Base-by-base conservation (phyloP, 2,797 vertebrate genomes). In the Sebastiscus tertius region DNA sequence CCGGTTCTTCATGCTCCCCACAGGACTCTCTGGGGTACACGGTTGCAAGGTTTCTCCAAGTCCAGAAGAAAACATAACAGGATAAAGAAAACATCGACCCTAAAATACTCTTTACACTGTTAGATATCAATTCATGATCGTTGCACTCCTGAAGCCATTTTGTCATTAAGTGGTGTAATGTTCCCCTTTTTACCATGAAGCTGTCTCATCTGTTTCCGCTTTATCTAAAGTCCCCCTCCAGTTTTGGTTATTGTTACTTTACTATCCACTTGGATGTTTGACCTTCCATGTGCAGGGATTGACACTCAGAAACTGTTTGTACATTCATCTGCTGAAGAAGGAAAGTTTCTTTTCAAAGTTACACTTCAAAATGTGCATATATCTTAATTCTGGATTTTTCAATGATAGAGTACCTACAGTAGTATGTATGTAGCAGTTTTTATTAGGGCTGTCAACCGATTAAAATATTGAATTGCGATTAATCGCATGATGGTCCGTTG, bases 101-200 rank as follows among this genome's bases (percentile, higher is more conserved):
- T 59, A 10, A 71, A 31, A 46, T 8, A n/a, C 26, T 46, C 10
- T 16, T 36, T 14, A 63, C 13, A 71, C 36, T 33, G 8, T 65
- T 24, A n/a, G 10, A 52, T 54, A 34, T 34, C 49, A 33, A 14
- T 33, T 22, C 20, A 16, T 42, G n/a, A 60, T 73, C 22, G 29
- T 4, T 59, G 34, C 8, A 62, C 46, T 67, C 26, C 60, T 42
- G 14, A 42, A 67, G 22, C 46, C 42, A 80, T 79, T 66, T 66
- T 66, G 27, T 66, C 34, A 61, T 56, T 22, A 66, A 73, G 31
- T 71, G 34, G 68, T 73, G 11, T 70, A 4, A 52, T 65, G 68
- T 70, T 66, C 26, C n/a, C 54, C 54, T 61, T 56, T 42, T 12
- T 16, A n/a, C 16, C 6, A 1, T 1, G 9, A 36, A 14, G 14